Base-by-base conservation (phyloP, 2,888 invertebrate species). In the Epistrophe eligans region DNA sequence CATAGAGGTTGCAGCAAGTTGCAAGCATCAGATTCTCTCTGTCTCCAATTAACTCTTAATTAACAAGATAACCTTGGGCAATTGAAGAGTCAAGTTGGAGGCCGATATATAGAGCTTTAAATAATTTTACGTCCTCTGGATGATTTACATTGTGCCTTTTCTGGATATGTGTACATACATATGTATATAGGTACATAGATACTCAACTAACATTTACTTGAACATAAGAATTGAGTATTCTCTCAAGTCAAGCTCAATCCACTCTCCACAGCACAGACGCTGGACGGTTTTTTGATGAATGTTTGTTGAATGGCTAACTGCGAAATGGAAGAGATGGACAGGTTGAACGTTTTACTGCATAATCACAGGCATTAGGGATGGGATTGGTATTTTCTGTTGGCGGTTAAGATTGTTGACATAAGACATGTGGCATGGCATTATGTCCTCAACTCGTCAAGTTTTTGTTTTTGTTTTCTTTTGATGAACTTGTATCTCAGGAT, bases 21-120 rank as follows among this genome's bases (percentile, higher is more conserved):
- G 28, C 79, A 15, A 43, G 57, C 52, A 66, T 50, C 35, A 50
- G 28, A 67, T 35, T 15, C 38, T 32, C 28, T 32, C 8, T 71
- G 71, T 60, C 71, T 74, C 79, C 85, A 87, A 87, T 87, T 87
- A 87, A 87, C 64, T 73, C 58, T 79, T 82, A 87, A 87, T 87
- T 87, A 85, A 79, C 66, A 57, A 82, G 70, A 60, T 77, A 87
- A 79, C 85, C 85, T 82, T 82, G 52, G 82, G 57, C 71, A 66
- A 70, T 62, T 64, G 74, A 32, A 60, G 43, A 67, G 48, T 32
- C 43, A 28, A 45, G 38, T 48, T 60, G 24, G 32, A 38, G 45
- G 9, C 40, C n/a, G 43, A 40, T 48, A 11, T 19, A 40, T 28
- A 62, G 70, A 35, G 38, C 66, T 10, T 73, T 57, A 81, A 77